These are phyloP conservation scores for Brachypteracias leptosomus DNA, from an alignment of 2,113 vertebrate genomes.

Conservation along the genomic window DNA sequence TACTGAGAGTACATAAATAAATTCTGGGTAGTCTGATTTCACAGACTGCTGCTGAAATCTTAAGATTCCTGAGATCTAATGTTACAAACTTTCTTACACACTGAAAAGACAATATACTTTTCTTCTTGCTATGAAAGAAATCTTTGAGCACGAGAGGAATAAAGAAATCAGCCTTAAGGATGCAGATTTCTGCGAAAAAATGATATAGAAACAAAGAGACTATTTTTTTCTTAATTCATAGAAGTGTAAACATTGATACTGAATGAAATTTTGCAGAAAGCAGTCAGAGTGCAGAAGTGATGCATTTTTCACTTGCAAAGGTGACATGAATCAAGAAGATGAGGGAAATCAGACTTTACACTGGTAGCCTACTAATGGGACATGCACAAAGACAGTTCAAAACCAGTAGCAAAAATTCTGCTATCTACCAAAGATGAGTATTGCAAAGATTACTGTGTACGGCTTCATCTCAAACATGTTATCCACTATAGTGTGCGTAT, in stretches of 20 bases:
- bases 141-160: slow-evolving; percentile 24
- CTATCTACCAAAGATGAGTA: slow-evolving; percentile 54
- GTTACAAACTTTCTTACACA: not conserved
- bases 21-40: slow-evolving; percentile 24
- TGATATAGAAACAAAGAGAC: slow-evolving; percentile 9
- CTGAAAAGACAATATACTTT: slow-evolving; percentile 19
- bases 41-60: slow-evolving; percentile 5
- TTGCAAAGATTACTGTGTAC: not conserved
- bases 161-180: slow-evolving; percentile 4
- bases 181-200: slow-evolving; percentile 48
- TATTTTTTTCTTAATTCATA: slow-evolving; percentile 11
- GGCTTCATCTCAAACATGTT: not conserved
- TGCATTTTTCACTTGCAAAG: slow-evolving; percentile 48
- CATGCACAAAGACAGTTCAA: slow-evolving; percentile 46
- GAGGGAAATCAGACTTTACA: slow-evolving; percentile 26
- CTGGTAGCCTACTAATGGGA: slow-evolving; percentile 58
- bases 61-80: slow-evolving; percentile 13
- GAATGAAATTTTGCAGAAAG: slow-evolving; percentile 22
- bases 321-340: slow-evolving; percentile 16
- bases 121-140: slow-evolving; percentile 56
- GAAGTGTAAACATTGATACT: slow-evolving; percentile 32
- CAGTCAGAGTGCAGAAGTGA: slow-evolving; percentile 45
- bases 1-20: slow-evolving; percentile 10
- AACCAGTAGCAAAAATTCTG: slow-evolving; percentile 37
- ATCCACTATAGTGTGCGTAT: not conserved